A percentile compares a stretch with the other conserved stretches of the same genome.
Conservation (phyloP, 1,140 invertebrate species). For the Thaumetopoea pityocampa region DNA sequence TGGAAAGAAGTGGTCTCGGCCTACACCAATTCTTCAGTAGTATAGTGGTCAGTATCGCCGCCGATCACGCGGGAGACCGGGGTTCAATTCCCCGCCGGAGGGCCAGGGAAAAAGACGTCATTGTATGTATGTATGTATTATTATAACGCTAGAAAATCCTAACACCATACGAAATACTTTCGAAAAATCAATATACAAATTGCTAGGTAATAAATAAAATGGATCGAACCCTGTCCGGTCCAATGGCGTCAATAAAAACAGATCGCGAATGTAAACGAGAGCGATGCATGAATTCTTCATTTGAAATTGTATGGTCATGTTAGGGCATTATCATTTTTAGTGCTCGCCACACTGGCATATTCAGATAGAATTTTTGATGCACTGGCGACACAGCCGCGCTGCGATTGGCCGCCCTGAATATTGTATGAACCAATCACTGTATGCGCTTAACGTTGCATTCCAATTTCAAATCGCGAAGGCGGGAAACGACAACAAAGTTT, state of each 20-base stretch:
- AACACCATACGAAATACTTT: conserved; percentile 15
- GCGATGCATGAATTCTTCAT: conserved; percentile 70
- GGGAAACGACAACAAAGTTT: conserved; percentile 58
- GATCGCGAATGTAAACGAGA: conserved; percentile 60
- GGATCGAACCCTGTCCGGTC: conserved; percentile 46
- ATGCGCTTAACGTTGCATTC: conserved; percentile 69
- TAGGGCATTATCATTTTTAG: conserved; percentile 75
- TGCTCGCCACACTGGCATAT: conserved; percentile 71
- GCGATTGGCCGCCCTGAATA: conserved; percentile 70
- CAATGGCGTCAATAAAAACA: conserved; percentile 64
- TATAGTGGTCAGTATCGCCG: too few relatives aligned
- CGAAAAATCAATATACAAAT: conserved; percentile 15
- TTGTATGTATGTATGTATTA: too few relatives aligned
- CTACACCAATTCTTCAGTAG: too few relatives aligned
- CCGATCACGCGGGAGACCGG: too few relatives aligned
- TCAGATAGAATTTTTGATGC: conserved; percentile 76
- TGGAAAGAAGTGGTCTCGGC: too few relatives aligned
- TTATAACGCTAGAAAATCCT: too few relatives aligned
- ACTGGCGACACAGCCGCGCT: conserved; percentile 67
- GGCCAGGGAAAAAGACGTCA: too few relatives aligned
- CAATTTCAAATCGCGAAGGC: conserved; percentile 71
- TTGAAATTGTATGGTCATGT: conserved; percentile 70
- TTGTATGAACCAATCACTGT: conserved; percentile 71
- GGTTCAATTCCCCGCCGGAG: too few relatives aligned
- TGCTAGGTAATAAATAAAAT: conserved; percentile 57